A percentile compares a stretch with the other conserved stretches of the same genome.
Evolutionary conservation across 1,140 invertebrate species (phyloP).

Genomic region (Drosophila virilis): DNA sequence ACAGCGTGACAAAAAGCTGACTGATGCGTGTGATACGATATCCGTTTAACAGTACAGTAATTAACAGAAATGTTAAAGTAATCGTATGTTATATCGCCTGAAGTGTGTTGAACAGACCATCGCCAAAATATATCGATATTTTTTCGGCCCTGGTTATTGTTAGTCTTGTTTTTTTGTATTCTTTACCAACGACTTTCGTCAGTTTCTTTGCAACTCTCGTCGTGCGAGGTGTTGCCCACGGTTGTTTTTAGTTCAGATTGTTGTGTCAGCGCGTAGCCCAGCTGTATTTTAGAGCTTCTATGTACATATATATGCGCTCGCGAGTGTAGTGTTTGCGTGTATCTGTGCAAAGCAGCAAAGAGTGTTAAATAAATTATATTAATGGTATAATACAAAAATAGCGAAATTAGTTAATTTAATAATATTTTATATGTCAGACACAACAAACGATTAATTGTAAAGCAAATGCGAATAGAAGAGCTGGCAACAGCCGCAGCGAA

Average conservation of each 20-base stretch:
- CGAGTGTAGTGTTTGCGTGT: constrained; percentile 23
- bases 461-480: constrained; percentile 26
- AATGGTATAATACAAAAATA: constrained; percentile 40
- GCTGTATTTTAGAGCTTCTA: constrained; percentile 27
- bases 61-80: not conserved
- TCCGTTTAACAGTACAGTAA: not conserved
- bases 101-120: not conserved
- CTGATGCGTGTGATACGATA: not conserved
- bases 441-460: constrained; percentile 2
- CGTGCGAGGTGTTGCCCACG: constrained; percentile 5
- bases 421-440: constrained; percentile 11
- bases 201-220: constrained; percentile 23
- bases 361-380: constrained; percentile 61
- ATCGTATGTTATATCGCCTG: not conserved
- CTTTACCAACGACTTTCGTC: constrained; percentile 14
- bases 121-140: constrained; percentile 1
- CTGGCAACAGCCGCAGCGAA: constrained; percentile 10
- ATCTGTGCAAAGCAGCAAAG: constrained; percentile 41
- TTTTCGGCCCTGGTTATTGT: not conserved
- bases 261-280: constrained; percentile 36
- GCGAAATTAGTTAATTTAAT: constrained; percentile 14
- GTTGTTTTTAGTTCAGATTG: constrained; percentile 7
- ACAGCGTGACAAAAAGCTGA: constrained; percentile 9
- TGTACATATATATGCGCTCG: constrained; percentile 20
- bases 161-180: constrained; percentile 7